Conservation (phyloP, 2,888 invertebrate species). For the Cheiracanthium punctorium region DNA sequence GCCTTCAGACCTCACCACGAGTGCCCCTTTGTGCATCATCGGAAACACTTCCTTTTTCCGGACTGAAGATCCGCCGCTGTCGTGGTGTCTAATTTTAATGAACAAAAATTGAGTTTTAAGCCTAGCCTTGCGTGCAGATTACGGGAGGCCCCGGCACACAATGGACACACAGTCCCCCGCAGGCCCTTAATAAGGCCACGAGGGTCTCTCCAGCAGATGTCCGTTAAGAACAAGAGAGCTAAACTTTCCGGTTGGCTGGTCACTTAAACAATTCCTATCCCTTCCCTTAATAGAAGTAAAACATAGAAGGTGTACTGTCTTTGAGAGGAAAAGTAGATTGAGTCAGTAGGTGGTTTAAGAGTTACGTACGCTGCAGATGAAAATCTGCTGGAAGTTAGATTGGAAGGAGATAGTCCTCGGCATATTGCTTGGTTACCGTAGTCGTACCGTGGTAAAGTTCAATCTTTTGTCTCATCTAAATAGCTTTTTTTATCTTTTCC, state of each 20-base stretch:
- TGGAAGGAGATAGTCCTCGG: too few relatives aligned
- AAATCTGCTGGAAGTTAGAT: too few relatives aligned
- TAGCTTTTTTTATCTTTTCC: too few relatives aligned
- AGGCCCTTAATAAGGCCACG: conserved; percentile 9
- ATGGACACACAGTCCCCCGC: conserved; percentile 30
- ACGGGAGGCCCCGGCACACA: conserved; percentile 35
- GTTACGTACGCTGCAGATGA: too few relatives aligned
- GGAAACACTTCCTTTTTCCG: not conserved
- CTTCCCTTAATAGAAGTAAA: not conserved
- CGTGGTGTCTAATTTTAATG: not conserved
- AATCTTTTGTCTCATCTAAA: too few relatives aligned
- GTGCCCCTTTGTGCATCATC: not conserved
- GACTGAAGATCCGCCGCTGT: conserved; percentile 1
- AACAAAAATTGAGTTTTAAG: not conserved
- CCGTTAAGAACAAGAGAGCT: conserved; percentile 42
- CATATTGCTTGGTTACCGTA: too few relatives aligned
- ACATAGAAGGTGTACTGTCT: not conserved
- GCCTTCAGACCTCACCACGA: too few relatives aligned
- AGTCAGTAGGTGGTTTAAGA: not conserved
- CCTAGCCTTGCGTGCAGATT: conserved; percentile 19
- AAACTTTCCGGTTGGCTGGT: conserved; percentile 47
- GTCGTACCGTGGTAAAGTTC: too few relatives aligned
- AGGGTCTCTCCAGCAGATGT: conserved; percentile 32
- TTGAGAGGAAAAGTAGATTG: not conserved
- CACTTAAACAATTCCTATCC: not conserved